phyloP scores from a whole-genome alignment of 2,888 invertebrate genomes.

The Biston betularia region DNA sequence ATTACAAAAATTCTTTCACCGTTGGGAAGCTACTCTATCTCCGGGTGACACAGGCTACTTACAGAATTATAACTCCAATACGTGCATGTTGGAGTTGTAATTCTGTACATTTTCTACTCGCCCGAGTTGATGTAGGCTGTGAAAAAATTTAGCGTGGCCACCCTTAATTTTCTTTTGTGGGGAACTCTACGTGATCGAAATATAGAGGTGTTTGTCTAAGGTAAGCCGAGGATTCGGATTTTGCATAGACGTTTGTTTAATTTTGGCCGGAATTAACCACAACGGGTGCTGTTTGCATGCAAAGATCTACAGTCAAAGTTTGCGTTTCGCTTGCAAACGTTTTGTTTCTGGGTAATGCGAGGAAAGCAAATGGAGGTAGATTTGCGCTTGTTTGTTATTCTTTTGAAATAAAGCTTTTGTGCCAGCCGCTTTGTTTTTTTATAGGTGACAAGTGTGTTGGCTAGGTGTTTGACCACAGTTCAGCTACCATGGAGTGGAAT shows the following conservation, averaged over 20 bases:
- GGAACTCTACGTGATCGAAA: conserved; percentile 65
- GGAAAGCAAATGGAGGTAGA: conserved; percentile 3
- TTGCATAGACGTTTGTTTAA: conserved; percentile 45
- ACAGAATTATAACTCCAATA: no score
- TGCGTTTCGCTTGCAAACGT: conserved; percentile 16
- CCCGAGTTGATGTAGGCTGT: conserved; percentile 46
- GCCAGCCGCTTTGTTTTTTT: background rate
- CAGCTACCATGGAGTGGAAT: no score
- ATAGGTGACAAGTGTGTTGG: background rate
- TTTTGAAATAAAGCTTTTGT: conserved; percentile 5
- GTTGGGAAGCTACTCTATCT: no score
- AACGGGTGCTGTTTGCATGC: conserved; percentile 41
- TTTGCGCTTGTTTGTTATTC: conserved; percentile 4
- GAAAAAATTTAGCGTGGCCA: conserved; percentile 67
- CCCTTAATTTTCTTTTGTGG: conserved; percentile 74
- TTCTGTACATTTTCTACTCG: conserved; percentile 1
- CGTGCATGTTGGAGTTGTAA: background rate
- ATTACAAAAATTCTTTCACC: no score
- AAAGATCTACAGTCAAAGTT: conserved; percentile 30
- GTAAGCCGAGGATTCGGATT: conserved; percentile 33
- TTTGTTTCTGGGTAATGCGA: conserved; percentile 15
- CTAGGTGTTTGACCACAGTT: background rate
- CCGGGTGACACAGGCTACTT: no score
- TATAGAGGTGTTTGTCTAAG: conserved; percentile 55
- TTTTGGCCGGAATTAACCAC: conserved; percentile 43